Percentiles rank a stretch among this genome's conserved stretches.
Conservation (phyloP, 2,888 invertebrate species). For the Rosalia funebris region DNA sequence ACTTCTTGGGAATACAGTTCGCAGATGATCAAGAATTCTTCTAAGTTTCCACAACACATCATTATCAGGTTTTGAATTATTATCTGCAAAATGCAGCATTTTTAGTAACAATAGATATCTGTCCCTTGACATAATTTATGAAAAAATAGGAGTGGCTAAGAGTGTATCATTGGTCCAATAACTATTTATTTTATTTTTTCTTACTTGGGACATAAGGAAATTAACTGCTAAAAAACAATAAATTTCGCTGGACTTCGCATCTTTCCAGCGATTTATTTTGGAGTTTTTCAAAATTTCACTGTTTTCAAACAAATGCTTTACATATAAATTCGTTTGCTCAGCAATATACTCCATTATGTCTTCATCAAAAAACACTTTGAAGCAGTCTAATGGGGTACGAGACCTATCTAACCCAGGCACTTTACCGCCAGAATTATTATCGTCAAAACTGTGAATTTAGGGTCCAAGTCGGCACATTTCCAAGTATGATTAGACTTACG, state of each 20-base stretch:
- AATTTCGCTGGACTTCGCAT: not conserved
- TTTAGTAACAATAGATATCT: slow-evolving; percentile 17
- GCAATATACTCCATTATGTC: too few species aligned
- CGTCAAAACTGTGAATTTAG: too few species aligned
- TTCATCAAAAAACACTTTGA: too few species aligned
- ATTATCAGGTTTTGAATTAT: not conserved
- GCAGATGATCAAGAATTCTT: slow-evolving; percentile 18
- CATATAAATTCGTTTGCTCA: too few species aligned
- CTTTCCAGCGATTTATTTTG: too few species aligned
- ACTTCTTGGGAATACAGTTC: not conserved
- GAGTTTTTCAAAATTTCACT: too few species aligned
- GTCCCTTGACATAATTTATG: slow-evolving; percentile 21
- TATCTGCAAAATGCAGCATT: slow-evolving; percentile 26
- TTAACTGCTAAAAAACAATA: not conserved
- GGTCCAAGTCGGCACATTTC: too few species aligned
- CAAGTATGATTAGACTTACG: too few species aligned
- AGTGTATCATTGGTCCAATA: not conserved
- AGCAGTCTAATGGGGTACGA: too few species aligned
- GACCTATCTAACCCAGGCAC: too few species aligned
- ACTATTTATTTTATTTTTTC: not conserved
- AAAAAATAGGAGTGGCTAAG: not conserved
- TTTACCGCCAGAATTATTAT: too few species aligned
- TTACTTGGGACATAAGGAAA: not conserved
- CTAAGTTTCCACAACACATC: slow-evolving; percentile 29
- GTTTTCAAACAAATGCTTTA: too few species aligned